Percentiles rank a stretch among this genome's conserved stretches.
Evolutionary conservation across 2,888 invertebrate species (phyloP).

Genomic region (Meta bourneti): DNA sequence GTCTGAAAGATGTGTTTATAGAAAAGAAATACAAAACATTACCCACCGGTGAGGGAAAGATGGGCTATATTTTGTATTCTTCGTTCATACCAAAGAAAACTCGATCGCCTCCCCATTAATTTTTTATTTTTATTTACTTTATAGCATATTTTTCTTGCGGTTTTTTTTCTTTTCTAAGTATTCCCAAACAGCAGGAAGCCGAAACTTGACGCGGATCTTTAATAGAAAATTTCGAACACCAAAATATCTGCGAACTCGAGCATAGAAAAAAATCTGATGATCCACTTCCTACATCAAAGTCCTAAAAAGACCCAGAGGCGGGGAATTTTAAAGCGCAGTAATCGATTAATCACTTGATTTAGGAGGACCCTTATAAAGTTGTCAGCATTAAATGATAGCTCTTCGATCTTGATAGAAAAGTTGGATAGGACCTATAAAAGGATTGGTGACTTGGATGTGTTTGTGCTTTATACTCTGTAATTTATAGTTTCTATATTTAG

Average conservation of each 20-base stretch:
- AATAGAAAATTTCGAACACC: not conserved
- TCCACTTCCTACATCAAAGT: not conserved
- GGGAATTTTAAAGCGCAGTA: conserved; percentile 9
- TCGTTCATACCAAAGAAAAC: conserved; percentile 35
- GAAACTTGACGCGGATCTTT: not conserved
- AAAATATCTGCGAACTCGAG: not conserved
- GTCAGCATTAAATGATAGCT: conserved; percentile 29
- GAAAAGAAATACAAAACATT: conserved; percentile 18
- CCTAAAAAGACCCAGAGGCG: not conserved
- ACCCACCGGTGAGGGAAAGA: conserved; percentile 9
- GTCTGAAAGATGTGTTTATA: not conserved
- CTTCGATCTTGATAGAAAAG: conserved; percentile 10
- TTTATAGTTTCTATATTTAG: conserved; percentile 43
- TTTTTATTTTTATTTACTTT: not conserved
- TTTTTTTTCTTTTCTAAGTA: not conserved
- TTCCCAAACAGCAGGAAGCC: conserved; percentile 22
- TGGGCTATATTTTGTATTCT: conserved; percentile 37
- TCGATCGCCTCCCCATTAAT: conserved; percentile 9
- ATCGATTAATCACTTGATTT: conserved; percentile 48
- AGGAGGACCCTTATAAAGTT: conserved; percentile 39
- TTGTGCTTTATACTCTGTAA: not conserved
- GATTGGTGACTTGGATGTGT: conserved; percentile 1
- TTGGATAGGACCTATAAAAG: conserved; percentile 41
- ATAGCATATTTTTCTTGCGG: no score
- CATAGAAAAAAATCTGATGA: conserved; percentile 7